A percentile compares a stretch with the other conserved stretches of the same genome.
Conservation (phyloP, 2,888 invertebrate genomes). For the Elegia similella region DNA sequence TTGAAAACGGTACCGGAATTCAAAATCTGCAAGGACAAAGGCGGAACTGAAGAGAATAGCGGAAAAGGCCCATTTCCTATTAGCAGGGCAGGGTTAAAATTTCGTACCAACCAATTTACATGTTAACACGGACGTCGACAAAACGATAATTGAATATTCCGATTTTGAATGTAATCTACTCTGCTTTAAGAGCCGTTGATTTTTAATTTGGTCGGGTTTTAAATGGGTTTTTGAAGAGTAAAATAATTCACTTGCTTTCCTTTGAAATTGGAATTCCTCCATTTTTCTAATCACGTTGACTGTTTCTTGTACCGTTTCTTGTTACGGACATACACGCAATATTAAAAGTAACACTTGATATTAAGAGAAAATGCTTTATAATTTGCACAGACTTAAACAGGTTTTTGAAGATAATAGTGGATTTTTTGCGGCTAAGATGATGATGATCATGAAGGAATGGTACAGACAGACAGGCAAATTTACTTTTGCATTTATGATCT, state of each 20-base stretch:
- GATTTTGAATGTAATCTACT: constrained; percentile 55
- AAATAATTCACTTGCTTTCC: background rate
- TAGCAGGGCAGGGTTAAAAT: constrained; percentile 55
- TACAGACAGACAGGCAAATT: too few species aligned
- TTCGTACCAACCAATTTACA: constrained; percentile 70
- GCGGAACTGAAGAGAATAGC: constrained; percentile 53
- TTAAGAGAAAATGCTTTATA: too few species aligned
- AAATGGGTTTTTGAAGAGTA: background rate
- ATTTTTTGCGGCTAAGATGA: too few species aligned
- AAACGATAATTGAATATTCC: constrained; percentile 65
- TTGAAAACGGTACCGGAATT: constrained; percentile 6
- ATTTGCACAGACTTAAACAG: too few species aligned
- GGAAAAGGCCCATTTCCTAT: constrained; percentile 71
- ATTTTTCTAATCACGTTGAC: too few species aligned
- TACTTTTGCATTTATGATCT: too few species aligned
- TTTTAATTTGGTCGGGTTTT: constrained; percentile 49
- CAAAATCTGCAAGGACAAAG: constrained; percentile 47
- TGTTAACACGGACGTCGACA: constrained; percentile 61
- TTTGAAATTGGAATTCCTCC: constrained; percentile 7
- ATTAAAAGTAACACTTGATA: too few species aligned
- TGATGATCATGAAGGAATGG: too few species aligned
- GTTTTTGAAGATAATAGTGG: too few species aligned
- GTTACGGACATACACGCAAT: too few species aligned
- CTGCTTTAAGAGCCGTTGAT: constrained; percentile 42
- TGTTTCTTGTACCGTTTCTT: too few species aligned